phyloP scores from a whole-genome alignment of 2,888 invertebrate species.

The Caenorhabditis imperialis region DNA sequence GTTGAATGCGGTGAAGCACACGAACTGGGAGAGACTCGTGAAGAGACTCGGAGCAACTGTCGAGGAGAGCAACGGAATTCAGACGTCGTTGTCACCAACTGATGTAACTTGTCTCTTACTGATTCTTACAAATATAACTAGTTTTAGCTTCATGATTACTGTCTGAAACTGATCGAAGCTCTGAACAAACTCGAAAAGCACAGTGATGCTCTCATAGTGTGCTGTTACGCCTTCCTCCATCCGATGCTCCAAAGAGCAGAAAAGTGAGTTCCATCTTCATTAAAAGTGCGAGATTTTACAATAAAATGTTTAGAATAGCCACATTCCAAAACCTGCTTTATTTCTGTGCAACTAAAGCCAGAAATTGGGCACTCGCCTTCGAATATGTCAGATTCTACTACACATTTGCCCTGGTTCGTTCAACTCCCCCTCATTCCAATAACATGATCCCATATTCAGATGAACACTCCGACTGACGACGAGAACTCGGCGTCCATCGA shows the following conservation, averaged over 20 bases:
- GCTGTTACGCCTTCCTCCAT: slow-evolving; percentile 75
- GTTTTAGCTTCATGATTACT: slow-evolving; percentile 73
- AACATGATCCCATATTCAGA: too few relatives aligned
- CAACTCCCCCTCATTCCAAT: too few relatives aligned
- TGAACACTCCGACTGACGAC: neutral
- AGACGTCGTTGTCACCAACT: slow-evolving; percentile 25
- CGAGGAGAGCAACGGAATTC: slow-evolving; percentile 30
- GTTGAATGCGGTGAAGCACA: slow-evolving; percentile 62
- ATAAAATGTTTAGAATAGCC: slow-evolving; percentile 51
- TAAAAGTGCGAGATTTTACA: neutral
- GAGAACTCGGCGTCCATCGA: slow-evolving; percentile 19
- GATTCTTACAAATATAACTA: neutral
- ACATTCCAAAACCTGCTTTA: slow-evolving; percentile 73
- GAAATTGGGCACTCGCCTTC: slow-evolving; percentile 71
- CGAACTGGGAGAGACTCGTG: slow-evolving; percentile 66
- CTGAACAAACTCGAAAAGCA: slow-evolving; percentile 55
- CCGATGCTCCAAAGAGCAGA: slow-evolving; percentile 63
- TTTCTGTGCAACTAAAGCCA: slow-evolving; percentile 71
- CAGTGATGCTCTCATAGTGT: slow-evolving; percentile 70
- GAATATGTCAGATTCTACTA: slow-evolving; percentile 73
- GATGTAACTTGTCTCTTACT: slow-evolving; percentile 21
- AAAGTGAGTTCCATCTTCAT: slow-evolving; percentile 47
- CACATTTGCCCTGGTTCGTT: slow-evolving; percentile 37
- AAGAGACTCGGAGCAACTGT: slow-evolving; percentile 64
- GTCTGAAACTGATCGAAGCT: slow-evolving; percentile 71